A percentile compares a stretch with the other conserved stretches of the same genome.
phyloP scores from a whole-genome alignment of 2,797 vertebrate species.

The Gymnoscopelus braueri region DNA sequence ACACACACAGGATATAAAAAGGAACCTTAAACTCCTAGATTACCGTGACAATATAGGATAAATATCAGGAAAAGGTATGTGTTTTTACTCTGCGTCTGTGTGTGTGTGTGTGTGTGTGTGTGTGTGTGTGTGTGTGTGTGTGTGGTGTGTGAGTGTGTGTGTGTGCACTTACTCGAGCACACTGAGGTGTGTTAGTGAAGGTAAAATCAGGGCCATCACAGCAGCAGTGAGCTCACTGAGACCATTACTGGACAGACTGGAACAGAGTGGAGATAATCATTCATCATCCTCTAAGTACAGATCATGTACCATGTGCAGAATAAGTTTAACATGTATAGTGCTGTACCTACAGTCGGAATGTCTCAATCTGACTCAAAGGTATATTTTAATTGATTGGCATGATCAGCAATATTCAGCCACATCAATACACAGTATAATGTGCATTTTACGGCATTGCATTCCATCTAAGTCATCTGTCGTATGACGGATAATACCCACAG shows the following conservation, averaged over 20 bases:
- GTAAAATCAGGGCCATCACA: constrained; percentile 77
- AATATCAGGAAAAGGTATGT: not conserved
- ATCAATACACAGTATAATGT: no score
- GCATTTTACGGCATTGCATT: no score
- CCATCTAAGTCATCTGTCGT: no score
- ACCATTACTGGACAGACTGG: constrained; percentile 83
- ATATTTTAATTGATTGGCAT: no score
- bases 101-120: not conserved
- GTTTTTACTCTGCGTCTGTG: no score
- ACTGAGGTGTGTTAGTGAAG: constrained; percentile 69
- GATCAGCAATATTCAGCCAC: no score
- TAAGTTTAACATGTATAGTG: no score
- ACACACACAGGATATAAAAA: not conserved
- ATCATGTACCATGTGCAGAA: not conserved
- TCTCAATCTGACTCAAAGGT: no score
- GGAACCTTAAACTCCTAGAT: not conserved
- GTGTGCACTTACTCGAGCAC: constrained; percentile 83
- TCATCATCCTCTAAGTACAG: not conserved
- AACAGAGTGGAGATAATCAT: constrained; percentile 9
- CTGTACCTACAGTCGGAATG: no score
- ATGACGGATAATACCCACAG: no score
- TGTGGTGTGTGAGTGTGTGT: not conserved
- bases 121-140: not conserved
- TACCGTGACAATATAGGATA: not conserved
- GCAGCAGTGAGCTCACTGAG: constrained; percentile 77